These are phyloP conservation scores for Piscicola geometra DNA, from an alignment of 2,888 invertebrate species.

Conservation along the genomic window DNA sequence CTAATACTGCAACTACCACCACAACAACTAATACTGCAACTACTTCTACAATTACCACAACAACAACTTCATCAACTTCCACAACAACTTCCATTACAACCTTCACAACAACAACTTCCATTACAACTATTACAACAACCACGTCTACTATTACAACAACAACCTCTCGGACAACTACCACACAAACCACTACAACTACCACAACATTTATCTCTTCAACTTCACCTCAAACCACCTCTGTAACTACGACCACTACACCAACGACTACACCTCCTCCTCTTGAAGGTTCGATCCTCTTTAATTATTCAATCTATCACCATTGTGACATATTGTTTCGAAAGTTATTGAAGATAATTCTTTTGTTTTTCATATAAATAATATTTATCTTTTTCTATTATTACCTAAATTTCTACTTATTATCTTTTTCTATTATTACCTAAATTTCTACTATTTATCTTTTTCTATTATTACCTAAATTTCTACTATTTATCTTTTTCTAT, in stretches of 20 bases:
- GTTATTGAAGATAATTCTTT: no score
- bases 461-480: no score
- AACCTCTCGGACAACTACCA: neutral
- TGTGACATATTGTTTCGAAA: no score
- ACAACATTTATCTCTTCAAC: neutral
- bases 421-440: no score
- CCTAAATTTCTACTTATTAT: no score
- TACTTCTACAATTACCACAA: constrained; percentile 1
- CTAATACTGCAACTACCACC: no score
- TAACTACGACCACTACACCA: neutral
- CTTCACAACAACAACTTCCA: constrained; percentile 3
- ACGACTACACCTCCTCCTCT: neutral
- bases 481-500: no score
- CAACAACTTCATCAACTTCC: neutral
- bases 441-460: no score
- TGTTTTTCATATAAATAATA: no score
- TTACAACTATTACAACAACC: constrained; percentile 13
- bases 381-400: no score
- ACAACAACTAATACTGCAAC: neutral
- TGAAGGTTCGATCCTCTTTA: no score
- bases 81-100: neutral
- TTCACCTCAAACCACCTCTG: constrained; percentile 1
- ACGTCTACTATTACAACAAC: neutral
- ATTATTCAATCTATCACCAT: no score
- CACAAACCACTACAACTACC: constrained; percentile 12